These are phyloP conservation scores for Dipus sagitta DNA, from an alignment of 2,797 vertebrate genomes.

Conservation along the genomic window DNA sequence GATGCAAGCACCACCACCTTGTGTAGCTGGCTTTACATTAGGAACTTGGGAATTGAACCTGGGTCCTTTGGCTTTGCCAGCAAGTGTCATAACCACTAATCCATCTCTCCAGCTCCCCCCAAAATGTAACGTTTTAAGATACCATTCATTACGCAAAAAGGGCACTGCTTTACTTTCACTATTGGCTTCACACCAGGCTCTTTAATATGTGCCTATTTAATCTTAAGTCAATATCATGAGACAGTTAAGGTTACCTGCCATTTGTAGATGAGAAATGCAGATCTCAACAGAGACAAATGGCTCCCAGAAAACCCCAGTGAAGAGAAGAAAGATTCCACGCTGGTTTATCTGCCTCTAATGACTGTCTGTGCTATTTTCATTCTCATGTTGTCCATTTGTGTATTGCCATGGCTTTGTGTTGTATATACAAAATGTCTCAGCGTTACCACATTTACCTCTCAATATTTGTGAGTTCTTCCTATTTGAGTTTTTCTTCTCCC, in stretches of 20 bases:
- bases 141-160: neutral
- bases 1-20: no score
- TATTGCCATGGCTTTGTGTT: neutral
- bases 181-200: neutral
- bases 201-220: neutral
- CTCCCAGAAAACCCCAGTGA: neutral
- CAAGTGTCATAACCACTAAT: no score
- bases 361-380: neutral
- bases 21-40: no score
- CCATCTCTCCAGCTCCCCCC: no score
- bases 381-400: neutral
- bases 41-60: no score
- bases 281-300: neutral
- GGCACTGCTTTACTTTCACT: neutral
- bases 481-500: neutral
- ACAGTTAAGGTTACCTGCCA: neutral
- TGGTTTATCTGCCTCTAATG: neutral
- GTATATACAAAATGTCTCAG: neutral
- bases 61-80: no score
- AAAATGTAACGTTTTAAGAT: no score
- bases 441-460: neutral
- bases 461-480: neutral
- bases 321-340: neutral
- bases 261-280: neutral
- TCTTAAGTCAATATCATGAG: neutral